These are phyloP conservation scores for Orchesella flavescens DNA, from an alignment of 2,888 invertebrate genomes.

Conservation along the genomic window DNA sequence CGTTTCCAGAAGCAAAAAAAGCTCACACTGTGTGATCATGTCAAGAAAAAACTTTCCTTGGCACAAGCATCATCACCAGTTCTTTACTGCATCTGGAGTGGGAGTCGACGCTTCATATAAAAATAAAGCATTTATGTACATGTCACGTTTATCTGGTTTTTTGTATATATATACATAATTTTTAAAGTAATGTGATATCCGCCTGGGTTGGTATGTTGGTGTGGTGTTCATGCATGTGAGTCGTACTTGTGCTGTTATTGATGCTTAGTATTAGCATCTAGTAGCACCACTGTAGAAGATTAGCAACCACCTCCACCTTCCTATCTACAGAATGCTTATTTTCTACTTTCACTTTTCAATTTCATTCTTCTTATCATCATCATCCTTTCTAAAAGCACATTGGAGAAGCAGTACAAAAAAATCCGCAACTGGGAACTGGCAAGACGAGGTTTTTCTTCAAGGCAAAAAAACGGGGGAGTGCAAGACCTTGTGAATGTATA, in stretches of 20 bases:
- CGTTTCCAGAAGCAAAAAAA: constrained; percentile 4
- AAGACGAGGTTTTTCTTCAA: neutral
- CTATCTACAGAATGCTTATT: constrained; percentile 56
- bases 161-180: neutral
- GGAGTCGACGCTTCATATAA: too few species aligned
- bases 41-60: neutral
- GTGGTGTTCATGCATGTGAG: constrained; percentile 37
- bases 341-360: constrained; percentile 59
- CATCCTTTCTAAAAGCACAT: constrained; percentile 24
- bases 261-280: neutral
- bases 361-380: constrained; percentile 52
- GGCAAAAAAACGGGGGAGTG: constrained; percentile 6
- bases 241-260: constrained; percentile 9
- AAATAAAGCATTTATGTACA: too few species aligned
- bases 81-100: neutral
- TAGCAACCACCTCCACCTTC: constrained; percentile 29
- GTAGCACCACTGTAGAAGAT: constrained; percentile 13
- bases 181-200: constrained; percentile 7
- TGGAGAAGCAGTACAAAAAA: constrained; percentile 10
- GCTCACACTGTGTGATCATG: constrained; percentile 8
- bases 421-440: constrained; percentile 21
- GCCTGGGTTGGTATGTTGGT: neutral
- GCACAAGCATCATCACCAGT: constrained; percentile 29
- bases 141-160: too few species aligned
- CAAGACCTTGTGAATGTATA: constrained; percentile 3